Evolutionary conservation across 2,888 invertebrate genomes (phyloP), one percentile per base, ranked within the genome.

Genomic region (Noctuana brunneofusca): DNA sequence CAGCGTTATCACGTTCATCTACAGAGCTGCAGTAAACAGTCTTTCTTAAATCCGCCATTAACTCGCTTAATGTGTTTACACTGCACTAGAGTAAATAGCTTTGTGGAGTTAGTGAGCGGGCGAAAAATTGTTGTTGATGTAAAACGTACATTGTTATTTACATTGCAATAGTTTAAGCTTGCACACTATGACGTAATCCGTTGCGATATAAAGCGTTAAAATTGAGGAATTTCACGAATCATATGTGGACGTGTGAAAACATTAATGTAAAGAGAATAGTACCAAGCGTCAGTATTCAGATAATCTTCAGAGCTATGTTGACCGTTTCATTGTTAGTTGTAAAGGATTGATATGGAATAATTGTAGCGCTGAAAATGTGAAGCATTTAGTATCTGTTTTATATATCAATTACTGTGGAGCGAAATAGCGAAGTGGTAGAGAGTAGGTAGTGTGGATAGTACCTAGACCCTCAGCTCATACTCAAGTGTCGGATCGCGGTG

Each of bases 1-100:
- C 32, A 46, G 22, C 32, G 20, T 43, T 52, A 59, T 60, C 53
- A 35, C 53, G 53, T 53, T 60, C 53, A 60, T 60, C 59, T 35
- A 53, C 59, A 53, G 41, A 16, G 59, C 46, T 53, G 53, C 41
- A 53, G 60, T 60, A 60, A 60, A 48, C 54, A 60, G 54, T 57
- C 20, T 48, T 54, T 60, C 48, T 60, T 60, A 54, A 60, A 54
- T 60, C 53, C 35, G 11, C 53, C 30, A 53, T 53, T 60, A 60
- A 53, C 59, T 46, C 48, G 48, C 30, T 60, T 54, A 54, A 53
- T 59, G 59, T 52, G 48, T 35, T 54, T 54, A 60, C 46, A 54
- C 35, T 54, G 54, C 54, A 60, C 54, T 60, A 32, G 8, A 48
- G 35, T 53, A 59, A 59, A 43, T 58, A 58, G 53, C 46, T 32